Evolutionary conservation across 2,797 vertebrate species (phyloP), one percentile per base, ranked within the genome.

Genomic region (Geotrypetes seraphini): DNA sequence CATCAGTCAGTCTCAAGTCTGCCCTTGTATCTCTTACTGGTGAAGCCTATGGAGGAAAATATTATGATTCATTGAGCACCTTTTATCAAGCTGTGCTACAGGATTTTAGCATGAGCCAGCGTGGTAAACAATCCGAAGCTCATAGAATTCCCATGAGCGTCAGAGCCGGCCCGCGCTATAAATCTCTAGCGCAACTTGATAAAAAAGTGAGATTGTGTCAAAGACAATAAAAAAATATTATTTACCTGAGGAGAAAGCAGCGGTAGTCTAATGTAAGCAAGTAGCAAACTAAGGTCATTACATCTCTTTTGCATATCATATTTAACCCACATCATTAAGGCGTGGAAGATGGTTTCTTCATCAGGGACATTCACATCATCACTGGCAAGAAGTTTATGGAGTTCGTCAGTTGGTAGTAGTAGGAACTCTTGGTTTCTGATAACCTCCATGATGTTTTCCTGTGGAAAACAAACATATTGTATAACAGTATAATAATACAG

Each of bases 371-470:
- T 84, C 21, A 84, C 76, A 44, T 84, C 81, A 34, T 84, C 81
- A 46, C 81, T 84, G 37, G 78, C 80, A 51, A 84, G 60, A 20
- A 84, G 75, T 39, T 80, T 79, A 38, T 80, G 78, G 12, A 84
- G 75, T 25, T 83, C 81, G 23, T 80, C 81, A 1, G 74, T 78
- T 1, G 80, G 79, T 24, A 84, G 60, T 34, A 84, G 71, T 39
- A 84, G 71, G 62, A 84, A 84, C 33, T 84, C 81, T 63, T 84
- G 80, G 59, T 84, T 83, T 71, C 68, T 71, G 44, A 81, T 84
- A 44, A 84, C 81, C 66, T 84, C 81, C 70, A 84, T 80, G 66
- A 84, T 83, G 28, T 84, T 78, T 31, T 84, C 81, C 81, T 84
- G 47, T 22, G 19, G 68, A 57, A 7, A 63, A 28, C 42, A 61